phyloP scores from a whole-genome alignment of 1,140 invertebrate genomes.

The Polypedilum pembai region DNA sequence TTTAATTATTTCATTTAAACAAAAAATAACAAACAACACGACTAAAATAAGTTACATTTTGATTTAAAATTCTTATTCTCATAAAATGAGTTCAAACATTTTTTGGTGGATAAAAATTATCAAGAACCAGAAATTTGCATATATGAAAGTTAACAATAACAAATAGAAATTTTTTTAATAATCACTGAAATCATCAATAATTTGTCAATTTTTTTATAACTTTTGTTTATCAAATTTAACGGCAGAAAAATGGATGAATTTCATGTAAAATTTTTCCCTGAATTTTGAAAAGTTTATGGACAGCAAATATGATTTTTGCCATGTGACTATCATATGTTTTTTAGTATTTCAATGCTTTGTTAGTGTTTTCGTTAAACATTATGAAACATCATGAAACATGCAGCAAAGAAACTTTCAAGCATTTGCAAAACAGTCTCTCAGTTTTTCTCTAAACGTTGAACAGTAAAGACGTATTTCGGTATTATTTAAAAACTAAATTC shows the following conservation, averaged over 20 bases:
- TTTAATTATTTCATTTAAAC: too few relatives aligned
- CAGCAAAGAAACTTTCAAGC: neutral
- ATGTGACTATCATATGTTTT: constrained; percentile 1
- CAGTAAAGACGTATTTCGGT: neutral
- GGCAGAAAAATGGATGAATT: too few relatives aligned
- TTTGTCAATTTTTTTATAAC: neutral
- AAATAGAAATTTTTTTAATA: neutral
- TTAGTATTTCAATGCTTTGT: neutral
- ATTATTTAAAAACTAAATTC: neutral
- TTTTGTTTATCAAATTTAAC: neutral
- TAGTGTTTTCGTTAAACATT: neutral
- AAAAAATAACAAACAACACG: too few relatives aligned
- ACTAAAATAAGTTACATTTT: too few relatives aligned
- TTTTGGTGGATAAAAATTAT: too few relatives aligned
- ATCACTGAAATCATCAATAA: neutral
- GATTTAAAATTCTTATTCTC: too few relatives aligned
- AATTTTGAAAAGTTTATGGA: neutral
- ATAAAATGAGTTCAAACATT: too few relatives aligned
- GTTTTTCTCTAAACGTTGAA: neutral
- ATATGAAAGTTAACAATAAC: too few relatives aligned
- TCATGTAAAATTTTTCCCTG: neutral
- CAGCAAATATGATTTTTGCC: too few relatives aligned
- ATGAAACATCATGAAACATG: neutral
- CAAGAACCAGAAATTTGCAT: too few relatives aligned
- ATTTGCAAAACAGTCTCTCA: neutral